Conservation (phyloP, 2,797 vertebrate genomes). For the Syngnathus acus region DNA sequence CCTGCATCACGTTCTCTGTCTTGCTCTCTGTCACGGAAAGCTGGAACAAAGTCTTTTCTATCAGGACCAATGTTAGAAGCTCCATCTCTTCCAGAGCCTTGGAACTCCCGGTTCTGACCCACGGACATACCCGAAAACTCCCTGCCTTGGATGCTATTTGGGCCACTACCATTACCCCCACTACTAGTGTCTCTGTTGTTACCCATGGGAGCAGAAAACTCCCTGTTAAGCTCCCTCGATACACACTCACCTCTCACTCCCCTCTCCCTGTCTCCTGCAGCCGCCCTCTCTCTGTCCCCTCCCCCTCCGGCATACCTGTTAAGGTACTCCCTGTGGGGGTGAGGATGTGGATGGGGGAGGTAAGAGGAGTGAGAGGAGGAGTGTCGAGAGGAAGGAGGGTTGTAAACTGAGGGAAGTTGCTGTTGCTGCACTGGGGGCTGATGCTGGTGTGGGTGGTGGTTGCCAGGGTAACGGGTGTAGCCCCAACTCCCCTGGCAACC, state of each 20-base stretch:
- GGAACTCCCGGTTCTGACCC: constrained; percentile 68
- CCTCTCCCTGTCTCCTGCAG: constrained; percentile 63
- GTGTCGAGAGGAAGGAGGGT: constrained; percentile 74
- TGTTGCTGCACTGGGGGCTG: constrained; percentile 76
- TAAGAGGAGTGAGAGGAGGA: constrained; percentile 70
- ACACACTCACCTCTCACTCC: constrained; percentile 66
- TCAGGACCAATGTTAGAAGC: constrained; percentile 55
- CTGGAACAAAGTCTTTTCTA: constrained; percentile 67
- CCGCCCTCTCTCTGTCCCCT: constrained; percentile 66
- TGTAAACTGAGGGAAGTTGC: constrained; percentile 77
- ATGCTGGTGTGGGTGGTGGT: constrained; percentile 70
- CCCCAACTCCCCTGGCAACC: constrained; percentile 74
- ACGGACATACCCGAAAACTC: constrained; percentile 63
- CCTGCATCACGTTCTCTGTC: constrained; percentile 78
- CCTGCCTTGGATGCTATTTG: constrained; percentile 56
- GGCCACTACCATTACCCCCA: constrained; percentile 48
- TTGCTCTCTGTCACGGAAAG: constrained; percentile 80
- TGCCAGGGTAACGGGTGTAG: constrained; percentile 73
- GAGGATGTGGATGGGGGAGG: constrained; percentile 70
- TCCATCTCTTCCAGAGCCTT: constrained; percentile 63
- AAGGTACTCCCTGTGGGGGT: constrained; percentile 74
- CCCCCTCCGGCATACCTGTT: constrained; percentile 70
- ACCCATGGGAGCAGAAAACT: constrained; percentile 59
- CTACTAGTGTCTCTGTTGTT: constrained; percentile 54
- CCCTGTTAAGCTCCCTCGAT: constrained; percentile 67